Evolutionary conservation across 2,113 vertebrate species (phyloP), one percentile per base, ranked within the genome.

Genomic region (Semnornis frantzii): DNA sequence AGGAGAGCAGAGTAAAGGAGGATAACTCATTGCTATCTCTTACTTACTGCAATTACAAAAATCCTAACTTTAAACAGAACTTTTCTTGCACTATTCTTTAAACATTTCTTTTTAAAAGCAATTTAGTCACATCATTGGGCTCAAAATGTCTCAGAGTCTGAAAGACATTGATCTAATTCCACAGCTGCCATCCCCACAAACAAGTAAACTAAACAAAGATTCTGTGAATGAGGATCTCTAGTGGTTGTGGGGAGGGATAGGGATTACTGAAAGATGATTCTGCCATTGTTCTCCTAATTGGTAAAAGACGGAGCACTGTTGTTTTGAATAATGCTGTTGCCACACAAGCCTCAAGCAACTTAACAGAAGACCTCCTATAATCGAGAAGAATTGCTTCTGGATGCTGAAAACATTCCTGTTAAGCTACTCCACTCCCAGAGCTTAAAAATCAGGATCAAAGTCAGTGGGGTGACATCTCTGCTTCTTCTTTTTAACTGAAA

Each of bases 191-290:
- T 77, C 25, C 60, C 65, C 60, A 85, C 44, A 84, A 89, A 77
- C 82, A 54, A 19, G 72, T 89, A 96, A 97, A 74, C 82, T 82
- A 90, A 92, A 69, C 54, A 69, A 88, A 91, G 70, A 37, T 71
- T 65, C 76, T 52, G 21, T 84, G 79, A 90, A 71, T 37, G 80
- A 52, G 33, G 37, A 34, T 37, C 31, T 34, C 62, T 82, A 8
- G 50, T 50, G 55, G 31, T 88, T 78, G 33, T 62, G n/a, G 62
- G 78, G 27, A 72, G 60, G 82, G 64, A 89, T 72, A 91, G 14
- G 80, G 74, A 81, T 93, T 88, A 91, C 48, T n/a, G 65, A 89
- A 85, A 90, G 93, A 82, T 54, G 57, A 95, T n/a, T 89, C 78
- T 83, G 6, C 13, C 42, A 81, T 73, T 87, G 85, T 91, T 90